phyloP scores from a whole-genome alignment of 2,797 vertebrate species.

The Cirrhinus mrigala region DNA sequence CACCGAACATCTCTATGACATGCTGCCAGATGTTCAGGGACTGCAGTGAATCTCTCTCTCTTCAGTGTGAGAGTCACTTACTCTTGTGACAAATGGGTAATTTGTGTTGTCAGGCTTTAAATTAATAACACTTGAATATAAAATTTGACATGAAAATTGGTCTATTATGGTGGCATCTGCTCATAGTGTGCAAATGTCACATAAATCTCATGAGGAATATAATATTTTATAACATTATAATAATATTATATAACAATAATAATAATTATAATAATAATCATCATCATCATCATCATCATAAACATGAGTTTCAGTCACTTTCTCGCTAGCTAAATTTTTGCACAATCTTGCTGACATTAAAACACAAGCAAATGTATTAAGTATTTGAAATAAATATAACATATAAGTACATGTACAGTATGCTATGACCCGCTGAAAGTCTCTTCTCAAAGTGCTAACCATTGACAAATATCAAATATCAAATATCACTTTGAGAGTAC shows the following conservation, averaged over 20 bases:
- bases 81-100: constrained; percentile 37
- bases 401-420: background rate
- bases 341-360: background rate
- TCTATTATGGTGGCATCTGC: constrained; percentile 43
- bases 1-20: constrained; percentile 88
- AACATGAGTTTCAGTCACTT: too few relatives aligned
- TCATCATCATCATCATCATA: too few relatives aligned
- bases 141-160: constrained; percentile 21
- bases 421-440: background rate
- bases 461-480: background rate
- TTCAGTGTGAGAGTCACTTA: constrained; percentile 46
- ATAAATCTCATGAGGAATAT: background rate
- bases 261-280: too few relatives aligned
- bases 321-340: background rate
- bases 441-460: background rate
- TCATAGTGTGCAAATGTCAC: constrained; percentile 14
- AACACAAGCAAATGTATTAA: background rate
- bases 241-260: too few relatives aligned
- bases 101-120: constrained; percentile 47
- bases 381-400: background rate
- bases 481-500: background rate
- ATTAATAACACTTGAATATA: constrained; percentile 34
- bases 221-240: background rate
- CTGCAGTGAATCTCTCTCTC: constrained; percentile 76
- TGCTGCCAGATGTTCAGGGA: constrained; percentile 97